Conservation (phyloP, 2,113 vertebrate genomes). For the Cebidichthys violaceus region DNA sequence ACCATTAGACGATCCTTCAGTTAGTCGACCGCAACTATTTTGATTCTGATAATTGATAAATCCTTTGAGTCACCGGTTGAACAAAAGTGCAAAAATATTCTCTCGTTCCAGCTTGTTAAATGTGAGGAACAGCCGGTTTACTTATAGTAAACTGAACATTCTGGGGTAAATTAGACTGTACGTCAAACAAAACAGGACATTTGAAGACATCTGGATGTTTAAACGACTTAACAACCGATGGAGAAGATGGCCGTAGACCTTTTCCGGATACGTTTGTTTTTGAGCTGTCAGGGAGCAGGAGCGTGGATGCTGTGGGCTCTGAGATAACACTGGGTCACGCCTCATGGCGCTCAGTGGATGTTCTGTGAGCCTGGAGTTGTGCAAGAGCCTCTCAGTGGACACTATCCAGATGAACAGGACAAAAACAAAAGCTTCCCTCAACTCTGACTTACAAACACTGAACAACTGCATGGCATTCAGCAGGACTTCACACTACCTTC, state of each 20-base stretch:
- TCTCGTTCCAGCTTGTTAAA: background rate
- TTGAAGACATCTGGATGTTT: background rate
- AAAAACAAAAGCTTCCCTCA: slow-evolving; percentile 74
- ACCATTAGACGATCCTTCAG: background rate
- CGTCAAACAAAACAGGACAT: background rate
- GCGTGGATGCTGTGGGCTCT: slow-evolving; percentile 8
- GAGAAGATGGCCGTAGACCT: background rate
- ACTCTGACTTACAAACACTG: slow-evolving; percentile 57
- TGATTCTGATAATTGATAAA: background rate
- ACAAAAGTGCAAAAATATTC: background rate
- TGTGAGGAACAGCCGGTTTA: background rate
- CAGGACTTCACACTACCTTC: slow-evolving; percentile 21
- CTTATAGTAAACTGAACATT: background rate
- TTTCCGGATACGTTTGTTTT: background rate
- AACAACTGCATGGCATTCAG: slow-evolving; percentile 35
- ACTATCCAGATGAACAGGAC: slow-evolving; percentile 74
- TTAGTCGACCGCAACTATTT: too few relatives aligned
- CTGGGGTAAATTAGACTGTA: background rate
- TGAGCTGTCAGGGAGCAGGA: slow-evolving; percentile 10
- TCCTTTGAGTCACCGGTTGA: background rate
- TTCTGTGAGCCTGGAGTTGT: slow-evolving; percentile 65
- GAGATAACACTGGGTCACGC: slow-evolving; percentile 65
- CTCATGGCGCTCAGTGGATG: slow-evolving; percentile 70
- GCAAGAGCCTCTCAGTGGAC: slow-evolving; percentile 72
- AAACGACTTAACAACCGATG: background rate